phyloP scores from a whole-genome alignment of 2,797 vertebrate genomes.

The Coregonus ussuriensis region DNA sequence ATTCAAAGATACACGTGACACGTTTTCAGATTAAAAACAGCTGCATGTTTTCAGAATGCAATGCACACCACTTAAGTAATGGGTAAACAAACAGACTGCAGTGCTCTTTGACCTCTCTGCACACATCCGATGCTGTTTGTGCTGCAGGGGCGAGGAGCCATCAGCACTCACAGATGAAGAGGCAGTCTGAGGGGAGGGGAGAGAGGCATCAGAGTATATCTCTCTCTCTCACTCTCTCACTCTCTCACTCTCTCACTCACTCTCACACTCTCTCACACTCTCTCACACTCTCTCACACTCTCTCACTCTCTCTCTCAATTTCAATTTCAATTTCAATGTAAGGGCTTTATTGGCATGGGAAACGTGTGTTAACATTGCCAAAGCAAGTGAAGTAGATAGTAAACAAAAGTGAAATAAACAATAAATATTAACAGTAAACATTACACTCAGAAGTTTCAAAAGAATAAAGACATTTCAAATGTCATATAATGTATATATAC shows the following conservation, averaged over 20 bases:
- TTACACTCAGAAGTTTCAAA: too few species aligned
- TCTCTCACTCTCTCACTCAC: background rate
- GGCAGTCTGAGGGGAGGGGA: slow-evolving; percentile 1
- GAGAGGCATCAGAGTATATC: background rate
- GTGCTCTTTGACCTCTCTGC: slow-evolving; percentile 43
- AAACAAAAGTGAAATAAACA: too few species aligned
- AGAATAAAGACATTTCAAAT: too few species aligned
- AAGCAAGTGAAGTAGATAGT: too few species aligned
- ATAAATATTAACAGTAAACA: too few species aligned
- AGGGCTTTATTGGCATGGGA: too few species aligned
- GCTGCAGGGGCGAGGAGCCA: slow-evolving; percentile 23
- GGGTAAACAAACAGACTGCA: slow-evolving; percentile 38
- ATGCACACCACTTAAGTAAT: slow-evolving; percentile 34
- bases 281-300: too few species aligned
- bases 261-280: too few species aligned
- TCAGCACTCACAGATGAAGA: slow-evolving; percentile 30
- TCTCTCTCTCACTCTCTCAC: background rate
- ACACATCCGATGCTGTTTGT: slow-evolving; percentile 24
- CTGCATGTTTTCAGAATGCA: slow-evolving; percentile 22
- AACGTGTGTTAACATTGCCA: too few species aligned
- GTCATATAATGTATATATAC: too few species aligned
- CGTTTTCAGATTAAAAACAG: slow-evolving; percentile 15
- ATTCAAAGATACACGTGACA: background rate
- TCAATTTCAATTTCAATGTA: too few species aligned
- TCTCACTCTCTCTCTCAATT: too few species aligned